Conservation (phyloP, 2,797 vertebrate species). For the Syngnathus acus region DNA sequence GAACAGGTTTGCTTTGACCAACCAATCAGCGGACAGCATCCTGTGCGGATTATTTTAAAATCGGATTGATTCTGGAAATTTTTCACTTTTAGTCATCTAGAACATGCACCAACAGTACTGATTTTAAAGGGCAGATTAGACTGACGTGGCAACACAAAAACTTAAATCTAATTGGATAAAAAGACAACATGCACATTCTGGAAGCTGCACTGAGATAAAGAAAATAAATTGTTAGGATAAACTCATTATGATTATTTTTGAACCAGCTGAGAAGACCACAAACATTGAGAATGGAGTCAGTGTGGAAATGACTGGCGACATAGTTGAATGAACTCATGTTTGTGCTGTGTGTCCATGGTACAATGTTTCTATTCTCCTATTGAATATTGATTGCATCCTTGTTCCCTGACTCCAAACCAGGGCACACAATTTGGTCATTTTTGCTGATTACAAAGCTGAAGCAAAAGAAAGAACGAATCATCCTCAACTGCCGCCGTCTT, state of each 20-base stretch:
- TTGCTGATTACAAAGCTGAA: background rate
- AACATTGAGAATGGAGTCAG: background rate
- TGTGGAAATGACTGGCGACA: background rate
- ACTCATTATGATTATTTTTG: background rate
- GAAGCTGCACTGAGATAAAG: background rate
- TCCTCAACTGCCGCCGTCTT: background rate
- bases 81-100: too few species aligned
- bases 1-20: too few species aligned
- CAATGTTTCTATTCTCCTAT: background rate
- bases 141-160: background rate
- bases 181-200: background rate
- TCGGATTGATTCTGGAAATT: too few species aligned
- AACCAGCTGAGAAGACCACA: background rate
- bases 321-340: conserved; percentile 1
- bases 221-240: background rate
- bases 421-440: conserved; percentile 3
- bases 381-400: background rate
- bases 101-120: too few species aligned
- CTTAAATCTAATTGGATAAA: background rate
- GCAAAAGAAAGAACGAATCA: background rate
- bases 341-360: background rate
- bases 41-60: too few species aligned
- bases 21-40: too few species aligned
- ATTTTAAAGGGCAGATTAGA: too few species aligned
- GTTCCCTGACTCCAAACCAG: background rate